phyloP scores from a whole-genome alignment of 2,113 vertebrate genomes.

The Lontra canadensis region DNA sequence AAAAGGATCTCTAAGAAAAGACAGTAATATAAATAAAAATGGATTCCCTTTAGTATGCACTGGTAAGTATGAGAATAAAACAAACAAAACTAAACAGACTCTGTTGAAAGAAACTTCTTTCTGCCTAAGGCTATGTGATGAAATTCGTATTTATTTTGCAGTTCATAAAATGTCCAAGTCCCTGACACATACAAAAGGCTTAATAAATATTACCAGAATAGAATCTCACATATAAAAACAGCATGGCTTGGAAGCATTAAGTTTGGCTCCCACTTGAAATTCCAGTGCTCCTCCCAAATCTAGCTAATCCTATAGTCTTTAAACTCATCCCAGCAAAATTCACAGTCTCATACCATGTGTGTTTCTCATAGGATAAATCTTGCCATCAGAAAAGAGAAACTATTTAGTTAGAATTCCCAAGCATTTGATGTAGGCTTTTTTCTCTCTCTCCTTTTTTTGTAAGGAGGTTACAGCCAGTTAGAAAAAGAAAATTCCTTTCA shows the following conservation, averaged over 20 bases:
- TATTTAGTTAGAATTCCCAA: conserved; percentile 21
- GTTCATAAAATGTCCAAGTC: neutral
- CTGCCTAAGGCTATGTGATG: neutral
- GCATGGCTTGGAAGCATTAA: neutral
- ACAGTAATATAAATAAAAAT: neutral
- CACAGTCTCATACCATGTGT: neutral
- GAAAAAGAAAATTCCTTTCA: neutral
- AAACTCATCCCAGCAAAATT: neutral
- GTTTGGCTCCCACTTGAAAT: neutral
- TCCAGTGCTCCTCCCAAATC: neutral
- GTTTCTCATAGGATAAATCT: conserved; percentile 13
- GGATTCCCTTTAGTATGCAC: neutral
- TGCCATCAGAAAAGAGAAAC: neutral
- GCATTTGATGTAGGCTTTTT: neutral
- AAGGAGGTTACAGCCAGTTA: neutral
- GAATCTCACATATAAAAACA: neutral
- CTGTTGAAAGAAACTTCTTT: conserved; percentile 9
- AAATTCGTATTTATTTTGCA: conserved; percentile 44
- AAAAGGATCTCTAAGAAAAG: conserved; percentile 5
- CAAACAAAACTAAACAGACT: neutral
- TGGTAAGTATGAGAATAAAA: neutral
- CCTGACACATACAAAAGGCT: neutral
- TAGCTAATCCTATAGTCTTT: neutral
- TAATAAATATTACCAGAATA: neutral
- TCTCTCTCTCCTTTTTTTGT: neutral